phyloP scores from a whole-genome alignment of 2,797 vertebrate species.

The Anolis apletophallus region DNA sequence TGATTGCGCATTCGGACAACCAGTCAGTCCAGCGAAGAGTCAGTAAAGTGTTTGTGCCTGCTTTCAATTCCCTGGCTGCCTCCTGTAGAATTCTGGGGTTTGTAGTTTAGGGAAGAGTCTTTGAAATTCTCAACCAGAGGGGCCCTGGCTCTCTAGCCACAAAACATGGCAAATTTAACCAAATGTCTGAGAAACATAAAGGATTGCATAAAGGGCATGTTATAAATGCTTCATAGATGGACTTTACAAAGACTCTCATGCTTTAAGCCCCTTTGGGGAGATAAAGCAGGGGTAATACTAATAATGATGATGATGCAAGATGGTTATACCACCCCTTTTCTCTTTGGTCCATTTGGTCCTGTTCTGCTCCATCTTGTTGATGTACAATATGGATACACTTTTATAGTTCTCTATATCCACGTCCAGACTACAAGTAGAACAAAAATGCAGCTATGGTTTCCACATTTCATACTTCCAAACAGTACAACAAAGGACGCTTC shows the following conservation, averaged over 20 bases:
- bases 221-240: neutral
- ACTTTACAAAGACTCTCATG: neutral
- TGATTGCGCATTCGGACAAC: too few relatives aligned
- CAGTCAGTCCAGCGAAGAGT: too few relatives aligned
- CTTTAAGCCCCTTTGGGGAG: neutral
- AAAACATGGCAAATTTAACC: neutral
- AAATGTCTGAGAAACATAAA: neutral
- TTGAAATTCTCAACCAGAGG: too few relatives aligned
- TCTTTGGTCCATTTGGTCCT: neutral
- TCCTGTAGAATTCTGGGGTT: too few relatives aligned
- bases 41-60: too few relatives aligned
- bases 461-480: neutral
- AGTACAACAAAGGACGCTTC: neutral
- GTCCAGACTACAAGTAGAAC: neutral
- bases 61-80: too few relatives aligned
- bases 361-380: neutral
- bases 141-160: too few relatives aligned
- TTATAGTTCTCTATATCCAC: neutral
- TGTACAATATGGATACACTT: neutral
- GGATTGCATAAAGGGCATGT: neutral
- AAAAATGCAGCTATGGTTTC: slow-evolving; percentile 3
- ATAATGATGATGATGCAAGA: neutral
- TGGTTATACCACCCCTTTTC: neutral
- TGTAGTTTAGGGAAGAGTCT: too few relatives aligned
- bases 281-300: too few relatives aligned